Conservation (phyloP, 2,113 vertebrate genomes). For the Cebus imitator region DNA sequence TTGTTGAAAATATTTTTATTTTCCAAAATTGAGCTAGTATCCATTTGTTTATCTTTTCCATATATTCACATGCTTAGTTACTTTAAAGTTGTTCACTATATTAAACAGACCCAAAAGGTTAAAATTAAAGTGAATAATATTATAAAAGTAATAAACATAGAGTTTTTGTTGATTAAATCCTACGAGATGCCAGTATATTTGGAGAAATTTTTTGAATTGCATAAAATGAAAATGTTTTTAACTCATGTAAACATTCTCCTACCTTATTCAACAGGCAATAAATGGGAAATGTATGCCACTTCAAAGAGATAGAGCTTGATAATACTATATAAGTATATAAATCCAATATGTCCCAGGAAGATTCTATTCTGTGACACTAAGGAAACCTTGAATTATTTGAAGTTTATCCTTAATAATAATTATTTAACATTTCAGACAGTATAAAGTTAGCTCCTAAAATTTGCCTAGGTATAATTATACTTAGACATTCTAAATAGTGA, state of each 20-base stretch:
- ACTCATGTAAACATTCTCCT: neutral
- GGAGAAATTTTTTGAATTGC: neutral
- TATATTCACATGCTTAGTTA: neutral
- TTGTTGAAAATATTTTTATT: neutral
- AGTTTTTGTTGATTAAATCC: neutral
- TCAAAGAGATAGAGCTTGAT: neutral
- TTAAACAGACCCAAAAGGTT: neutral
- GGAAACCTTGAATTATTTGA: neutral
- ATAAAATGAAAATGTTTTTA: neutral
- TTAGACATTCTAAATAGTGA: neutral
- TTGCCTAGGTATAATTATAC: neutral
- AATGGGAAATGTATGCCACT: neutral
- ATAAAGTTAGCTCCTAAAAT: neutral
- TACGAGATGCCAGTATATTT: neutral
- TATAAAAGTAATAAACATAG: neutral
- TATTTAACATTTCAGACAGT: neutral
- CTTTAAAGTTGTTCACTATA: neutral
- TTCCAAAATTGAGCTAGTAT: slow-evolving; percentile 5
- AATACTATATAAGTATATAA: neutral
- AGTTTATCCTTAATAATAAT: neutral
- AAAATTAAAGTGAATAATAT: slow-evolving; percentile 26
- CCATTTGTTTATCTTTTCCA: neutral
- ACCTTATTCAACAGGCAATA: neutral
- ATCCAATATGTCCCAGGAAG: neutral
- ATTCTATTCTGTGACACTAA: neutral